phyloP scores from a whole-genome alignment of 2,888 invertebrate species.

The Phlogophora meticulosa region DNA sequence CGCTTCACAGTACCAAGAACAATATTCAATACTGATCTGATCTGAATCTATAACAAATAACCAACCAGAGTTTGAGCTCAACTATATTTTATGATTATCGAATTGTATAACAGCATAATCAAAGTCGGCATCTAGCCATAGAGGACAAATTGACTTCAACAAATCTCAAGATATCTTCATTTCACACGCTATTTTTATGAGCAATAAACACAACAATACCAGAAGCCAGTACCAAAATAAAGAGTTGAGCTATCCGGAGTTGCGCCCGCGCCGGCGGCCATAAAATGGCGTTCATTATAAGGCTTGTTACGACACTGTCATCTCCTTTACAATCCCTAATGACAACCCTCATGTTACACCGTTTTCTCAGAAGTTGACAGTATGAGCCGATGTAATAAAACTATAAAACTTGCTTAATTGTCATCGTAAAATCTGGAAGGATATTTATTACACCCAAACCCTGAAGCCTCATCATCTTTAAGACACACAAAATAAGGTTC shows the following conservation, averaged over 20 bases:
- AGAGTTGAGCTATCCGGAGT: slow-evolving; percentile 61
- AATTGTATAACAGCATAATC: not conserved
- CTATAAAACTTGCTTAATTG: slow-evolving; percentile 87
- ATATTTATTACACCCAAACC: slow-evolving; percentile 67
- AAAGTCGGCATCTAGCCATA: slow-evolving; percentile 1
- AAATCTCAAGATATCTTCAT: slow-evolving; percentile 36
- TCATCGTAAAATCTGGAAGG: slow-evolving; percentile 80
- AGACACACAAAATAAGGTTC: slow-evolving; percentile 6
- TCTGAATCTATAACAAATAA: not conserved
- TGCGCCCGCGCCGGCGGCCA: slow-evolving; percentile 60
- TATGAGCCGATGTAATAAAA: slow-evolving; percentile 80
- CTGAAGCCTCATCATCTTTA: slow-evolving; percentile 28
- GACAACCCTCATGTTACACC: slow-evolving; percentile 75
- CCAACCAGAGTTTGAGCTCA: not conserved
- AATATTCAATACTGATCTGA: too few species aligned
- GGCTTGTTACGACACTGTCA: slow-evolving; percentile 87
- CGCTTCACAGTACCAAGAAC: too few species aligned
- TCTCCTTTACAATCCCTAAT: slow-evolving; percentile 87
- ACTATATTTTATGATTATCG: not conserved
- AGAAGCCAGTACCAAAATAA: slow-evolving; percentile 68
- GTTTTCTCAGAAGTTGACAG: slow-evolving; percentile 89
- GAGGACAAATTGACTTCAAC: slow-evolving; percentile 24
- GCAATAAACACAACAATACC: slow-evolving; percentile 64
- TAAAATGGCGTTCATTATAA: slow-evolving; percentile 81
- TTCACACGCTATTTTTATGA: slow-evolving; percentile 63